Evolutionary conservation across 2,888 invertebrate species (phyloP), one percentile per base, ranked within the genome.

Genomic region (Sarcophaga rosellei): DNA sequence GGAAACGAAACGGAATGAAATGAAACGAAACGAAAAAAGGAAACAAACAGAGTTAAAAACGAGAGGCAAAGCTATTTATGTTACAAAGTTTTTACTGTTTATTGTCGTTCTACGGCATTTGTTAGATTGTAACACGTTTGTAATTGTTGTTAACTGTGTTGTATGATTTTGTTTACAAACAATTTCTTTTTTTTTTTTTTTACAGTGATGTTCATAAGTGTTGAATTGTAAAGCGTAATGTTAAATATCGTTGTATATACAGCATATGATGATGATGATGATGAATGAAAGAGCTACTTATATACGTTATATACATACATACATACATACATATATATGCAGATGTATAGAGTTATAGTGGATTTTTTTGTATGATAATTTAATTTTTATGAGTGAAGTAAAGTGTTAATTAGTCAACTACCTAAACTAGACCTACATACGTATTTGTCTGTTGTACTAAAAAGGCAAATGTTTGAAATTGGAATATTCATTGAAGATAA

Each of bases 41-140:
- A 68, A 80, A 75, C 25, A 35, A 57, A 75, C 81, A 82, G 73
- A 23, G 35, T 74, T 35, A 59, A 74, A 17, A 85, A 62, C 73
- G 62, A 78, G 53, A 84, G 77, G 69, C 57, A 78, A 73, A 80
- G 68, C 78, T 72, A 80, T 81, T 73, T 81, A 83, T 88, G 87
- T 85, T 84, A 66, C 73, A 81, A 47, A 70, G 77, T 84, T 81
- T 77, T 61, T n/a, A n/a, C 10, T 61, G 35, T 35, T 35, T 35
- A 35, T 61, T 61, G n/a, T 61, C n/a, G n/a, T 61, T 20, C 74
- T 81, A 65, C 75, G 57, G 47, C 70, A 35, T 61, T 80, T 80
- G 8, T 35, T 35, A 35, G 35, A 35, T 35, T 35, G 35, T 35
- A 35, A 35, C 35, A 62, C 4, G 68, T 21, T 35, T 35, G 35